Evolutionary conservation across 2,888 invertebrate genomes (phyloP), one percentile per base, ranked within the genome.

Genomic region (Cristatella mucedo): DNA sequence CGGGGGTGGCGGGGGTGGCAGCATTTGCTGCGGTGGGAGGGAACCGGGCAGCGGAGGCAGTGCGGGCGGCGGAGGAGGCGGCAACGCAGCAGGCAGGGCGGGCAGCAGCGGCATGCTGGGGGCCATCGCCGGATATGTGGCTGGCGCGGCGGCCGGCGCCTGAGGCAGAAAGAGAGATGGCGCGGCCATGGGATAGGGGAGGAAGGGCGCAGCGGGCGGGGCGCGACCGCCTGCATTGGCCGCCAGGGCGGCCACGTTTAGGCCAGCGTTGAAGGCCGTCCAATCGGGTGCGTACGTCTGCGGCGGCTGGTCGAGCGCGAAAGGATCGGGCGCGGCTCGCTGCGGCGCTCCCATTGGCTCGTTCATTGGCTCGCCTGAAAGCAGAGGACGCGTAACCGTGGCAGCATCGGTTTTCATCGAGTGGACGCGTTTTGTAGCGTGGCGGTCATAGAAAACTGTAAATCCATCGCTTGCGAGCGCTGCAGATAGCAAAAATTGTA

Each of bases 221-320:
- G 36, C 36, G 6, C 36, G 24, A 13, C 36, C 9, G 3, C 22
- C 36, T 7, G 36, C 36, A 36, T 36, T 36, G 21, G 36, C 36
- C 22, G 36, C 36, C 5, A 29, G 24, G 16, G 36, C 36, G 5
- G 36, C 36, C 5, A 36, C 36, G 18, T 36, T 36, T 13, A 29
- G 24, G 5, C 36, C 36, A 36, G 36, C 36, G 13, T 36, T 36
- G 15, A 36, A 36, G 7, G 36, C 36, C 22, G 22, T 36, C 36
- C 36, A 36, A 18, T 36, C 36, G 6, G 36, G 36, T 16, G 26
- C 26, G 19, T 36, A 36, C 4, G 26, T 22, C 24, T 36, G 36
- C 15, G 36, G 36, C 13, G 36, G 36, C 24, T 36, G 36, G 9
- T 36, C 36, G 15, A 18, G 36, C 16, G 36, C 36, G 4, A 36